Conservation (phyloP, 1,140 invertebrate genomes). For the Hermetia illucens region DNA sequence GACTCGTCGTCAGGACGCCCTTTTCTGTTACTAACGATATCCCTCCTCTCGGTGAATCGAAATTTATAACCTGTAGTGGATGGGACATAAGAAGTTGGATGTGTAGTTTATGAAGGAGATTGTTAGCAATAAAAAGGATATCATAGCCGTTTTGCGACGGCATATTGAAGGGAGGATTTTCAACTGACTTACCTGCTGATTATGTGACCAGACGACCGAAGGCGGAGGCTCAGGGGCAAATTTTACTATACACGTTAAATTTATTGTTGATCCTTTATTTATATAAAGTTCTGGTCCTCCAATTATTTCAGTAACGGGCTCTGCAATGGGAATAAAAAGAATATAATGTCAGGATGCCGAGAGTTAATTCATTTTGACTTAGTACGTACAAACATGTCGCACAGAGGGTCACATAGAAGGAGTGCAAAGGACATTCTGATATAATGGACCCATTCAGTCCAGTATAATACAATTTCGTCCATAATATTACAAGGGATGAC, state of each 20-base stretch:
- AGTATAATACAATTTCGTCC: too few relatives aligned
- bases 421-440: too few relatives aligned
- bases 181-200: conserved; percentile 46
- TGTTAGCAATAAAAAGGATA: conserved; percentile 2
- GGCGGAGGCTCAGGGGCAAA: conserved; percentile 68
- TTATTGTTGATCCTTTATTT: conserved; percentile 75
- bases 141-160: neutral
- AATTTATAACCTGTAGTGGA: conserved; percentile 51
- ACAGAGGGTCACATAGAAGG: too few relatives aligned
- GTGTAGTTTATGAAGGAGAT: conserved; percentile 4
- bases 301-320: conserved; percentile 68
- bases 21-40: conserved; percentile 70
- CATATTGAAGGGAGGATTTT: neutral
- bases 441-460: too few relatives aligned
- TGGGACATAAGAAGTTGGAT: conserved; percentile 6
- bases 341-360: neutral
- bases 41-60: conserved; percentile 60
- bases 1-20: conserved; percentile 59
- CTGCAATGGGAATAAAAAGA: conserved; percentile 37
- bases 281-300: conserved; percentile 70
- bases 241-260: conserved; percentile 70
- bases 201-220: conserved; percentile 66
- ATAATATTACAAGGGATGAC: too few relatives aligned
- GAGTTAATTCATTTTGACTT: too few relatives aligned
- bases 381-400: too few relatives aligned